phyloP scores from a whole-genome alignment of 2,797 vertebrate genomes.

The Lindbergichthys nudifrons region DNA sequence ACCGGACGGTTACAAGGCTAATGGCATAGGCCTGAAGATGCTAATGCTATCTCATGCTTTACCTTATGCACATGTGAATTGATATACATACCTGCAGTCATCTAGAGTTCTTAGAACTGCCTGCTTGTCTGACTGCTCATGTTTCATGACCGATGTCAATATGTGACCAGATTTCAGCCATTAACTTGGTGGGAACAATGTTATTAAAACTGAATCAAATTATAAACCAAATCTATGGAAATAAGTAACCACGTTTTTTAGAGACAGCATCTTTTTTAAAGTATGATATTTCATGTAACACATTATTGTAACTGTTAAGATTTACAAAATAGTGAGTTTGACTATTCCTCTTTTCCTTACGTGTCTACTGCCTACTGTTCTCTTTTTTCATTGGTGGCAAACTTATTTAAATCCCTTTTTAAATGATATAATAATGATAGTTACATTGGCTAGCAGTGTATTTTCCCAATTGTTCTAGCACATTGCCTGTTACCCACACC shows the following conservation, averaged over 20 bases:
- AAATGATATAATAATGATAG: neutral
- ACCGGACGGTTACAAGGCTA: neutral
- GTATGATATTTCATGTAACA: neutral
- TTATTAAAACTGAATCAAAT: too few species aligned
- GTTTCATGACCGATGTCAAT: neutral
- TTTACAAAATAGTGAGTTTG: neutral
- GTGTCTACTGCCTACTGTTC: neutral
- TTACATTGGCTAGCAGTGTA: neutral
- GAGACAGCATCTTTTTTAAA: neutral
- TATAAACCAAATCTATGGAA: too few species aligned
- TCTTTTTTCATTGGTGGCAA: too few species aligned
- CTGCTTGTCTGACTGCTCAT: too few species aligned
- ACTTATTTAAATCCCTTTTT: neutral
- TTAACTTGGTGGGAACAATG: neutral
- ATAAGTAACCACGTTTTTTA: too few species aligned
- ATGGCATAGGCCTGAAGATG: neutral
- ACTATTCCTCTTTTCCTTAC: too few species aligned
- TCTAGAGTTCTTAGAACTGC: too few species aligned
- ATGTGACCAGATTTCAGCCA: neutral
- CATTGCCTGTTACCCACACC: neutral
- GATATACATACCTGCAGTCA: too few species aligned
- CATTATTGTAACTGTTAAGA: neutral
- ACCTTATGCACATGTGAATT: too few species aligned
- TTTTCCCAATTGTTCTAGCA: too few species aligned
- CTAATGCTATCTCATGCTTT: neutral